Conservation (phyloP, 2,797 vertebrate genomes). For the Acridotheres tristis region DNA sequence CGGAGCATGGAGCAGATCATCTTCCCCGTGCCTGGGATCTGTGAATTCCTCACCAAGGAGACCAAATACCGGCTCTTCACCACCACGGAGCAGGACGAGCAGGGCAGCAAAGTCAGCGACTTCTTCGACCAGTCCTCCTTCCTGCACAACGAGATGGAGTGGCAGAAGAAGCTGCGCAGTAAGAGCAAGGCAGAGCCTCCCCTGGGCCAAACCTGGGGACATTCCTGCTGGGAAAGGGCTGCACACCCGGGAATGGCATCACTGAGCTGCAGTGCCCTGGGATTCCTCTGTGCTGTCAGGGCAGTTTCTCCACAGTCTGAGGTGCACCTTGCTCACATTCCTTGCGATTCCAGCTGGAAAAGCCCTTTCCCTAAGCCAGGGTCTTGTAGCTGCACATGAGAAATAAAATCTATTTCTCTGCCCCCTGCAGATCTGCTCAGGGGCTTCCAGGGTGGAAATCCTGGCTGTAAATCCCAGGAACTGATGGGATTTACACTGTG, state of each 20-base stretch:
- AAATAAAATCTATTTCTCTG: background rate
- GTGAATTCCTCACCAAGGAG: constrained; percentile 93
- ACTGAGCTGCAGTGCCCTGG: background rate
- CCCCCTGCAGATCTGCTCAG: background rate
- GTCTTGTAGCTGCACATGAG: background rate
- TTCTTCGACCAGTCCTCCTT: constrained; percentile 95
- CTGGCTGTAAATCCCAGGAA: background rate
- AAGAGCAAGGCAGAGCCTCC: constrained; percentile 50
- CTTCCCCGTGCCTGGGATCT: constrained; percentile 93
- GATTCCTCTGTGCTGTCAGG: background rate
- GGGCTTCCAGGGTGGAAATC: background rate
- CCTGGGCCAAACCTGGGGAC: rapidly evolving
- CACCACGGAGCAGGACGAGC: constrained; percentile 96
- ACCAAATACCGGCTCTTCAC: constrained; percentile 91
- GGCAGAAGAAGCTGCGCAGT: constrained; percentile 98
- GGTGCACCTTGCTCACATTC: background rate
- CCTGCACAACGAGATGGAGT: constrained; percentile 98
- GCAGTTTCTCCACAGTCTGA: background rate
- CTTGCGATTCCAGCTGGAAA: background rate
- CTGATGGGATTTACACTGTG: background rate
- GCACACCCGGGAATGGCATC: background rate
- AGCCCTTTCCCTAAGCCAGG: background rate
- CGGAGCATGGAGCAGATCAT: constrained; percentile 99
- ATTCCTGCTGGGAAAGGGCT: background rate
- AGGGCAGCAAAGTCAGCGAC: constrained; percentile 97